Conservation (phyloP, 1,140 invertebrate genomes). For the Ladona fulva region DNA sequence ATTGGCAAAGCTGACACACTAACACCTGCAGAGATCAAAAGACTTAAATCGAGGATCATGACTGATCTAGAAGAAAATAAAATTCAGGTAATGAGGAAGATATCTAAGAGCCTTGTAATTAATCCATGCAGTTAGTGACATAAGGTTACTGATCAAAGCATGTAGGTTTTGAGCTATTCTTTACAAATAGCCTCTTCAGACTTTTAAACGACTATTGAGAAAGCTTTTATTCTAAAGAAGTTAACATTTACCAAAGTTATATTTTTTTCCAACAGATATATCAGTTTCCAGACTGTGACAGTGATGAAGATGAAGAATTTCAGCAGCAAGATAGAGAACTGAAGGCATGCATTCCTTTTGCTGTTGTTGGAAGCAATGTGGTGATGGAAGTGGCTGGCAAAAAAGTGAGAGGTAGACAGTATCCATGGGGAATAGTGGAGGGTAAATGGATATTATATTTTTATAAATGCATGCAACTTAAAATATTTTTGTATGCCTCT, state of each 20-base stretch:
- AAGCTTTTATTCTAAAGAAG: too few species aligned
- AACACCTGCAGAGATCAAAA: conserved; percentile 77
- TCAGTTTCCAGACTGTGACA: conserved; percentile 93
- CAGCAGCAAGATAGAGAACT: conserved; percentile 83
- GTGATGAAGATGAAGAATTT: conserved; percentile 88
- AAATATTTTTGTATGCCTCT: too few species aligned
- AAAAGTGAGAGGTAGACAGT: conserved; percentile 82
- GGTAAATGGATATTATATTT: too few species aligned
- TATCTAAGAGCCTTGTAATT: too few species aligned
- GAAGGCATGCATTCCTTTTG: conserved; percentile 89
- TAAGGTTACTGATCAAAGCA: too few species aligned
- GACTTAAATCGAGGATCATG: conserved; percentile 77
- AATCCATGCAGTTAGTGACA: too few species aligned
- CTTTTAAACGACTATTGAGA: too few species aligned
- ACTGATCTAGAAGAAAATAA: conserved; percentile 70
- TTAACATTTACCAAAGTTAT: too few species aligned
- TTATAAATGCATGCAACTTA: too few species aligned
- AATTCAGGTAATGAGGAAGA: conserved; percentile 54
- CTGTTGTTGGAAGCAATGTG: conserved; percentile 90
- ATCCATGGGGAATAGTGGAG: conserved; percentile 98
- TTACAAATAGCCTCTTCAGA: too few species aligned
- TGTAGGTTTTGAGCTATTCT: too few species aligned
- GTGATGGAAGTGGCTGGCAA: conserved; percentile 86
- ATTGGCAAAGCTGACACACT: conserved; percentile 97
- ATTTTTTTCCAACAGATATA: conserved; percentile 56